Evolutionary conservation across 2,888 invertebrate genomes (phyloP), one percentile per base, ranked within the genome.

Genomic region (Unio pictorum): DNA sequence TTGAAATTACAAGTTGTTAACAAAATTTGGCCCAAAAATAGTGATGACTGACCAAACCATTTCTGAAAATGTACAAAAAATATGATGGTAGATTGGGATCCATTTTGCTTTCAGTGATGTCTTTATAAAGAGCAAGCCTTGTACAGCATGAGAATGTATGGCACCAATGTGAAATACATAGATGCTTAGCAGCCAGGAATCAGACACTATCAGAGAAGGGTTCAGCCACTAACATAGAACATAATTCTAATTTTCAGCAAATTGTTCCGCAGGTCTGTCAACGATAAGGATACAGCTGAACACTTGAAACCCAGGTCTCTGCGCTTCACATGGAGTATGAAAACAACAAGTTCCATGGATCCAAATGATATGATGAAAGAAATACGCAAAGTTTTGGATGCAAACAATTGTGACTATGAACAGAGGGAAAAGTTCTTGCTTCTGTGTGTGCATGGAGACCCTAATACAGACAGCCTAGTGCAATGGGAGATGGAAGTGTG

Each of bases 261-360:
- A 87, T 87, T 88, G 86, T 88, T 88, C 83, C 87, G 87, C 86
- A 86, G 87, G 85, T 86, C 86, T 63, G 80, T 87, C 78, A 85
- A 85, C 67, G 87, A 87, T 72, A 78, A 54, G 26, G 71, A 73
- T 61, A 64, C 64, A 26, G 71, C 70, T 6, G 77, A 86, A 62
- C 75, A 81, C 30, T 81, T 88, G 57, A 89, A 89, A 76, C 89
- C 89, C 59, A 93, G 99, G 72, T 98, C 98, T 80, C 93, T 99
- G 75, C 94, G 99, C 81, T 99, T 99, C 92, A 99, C 99, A 73
- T 99, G 99, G 99, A 98, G 98, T 89, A 99, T 99, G 99, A 99
- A 99, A 93, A 99, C 99, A 65, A 99, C 99, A 64, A 98, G 98
- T 79, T 96, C 98, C 68, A 92, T 99, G 91, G 97, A 99, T 91